Conservation (phyloP, 2,113 vertebrate genomes). For the Cephalopholis sonnerati region DNA sequence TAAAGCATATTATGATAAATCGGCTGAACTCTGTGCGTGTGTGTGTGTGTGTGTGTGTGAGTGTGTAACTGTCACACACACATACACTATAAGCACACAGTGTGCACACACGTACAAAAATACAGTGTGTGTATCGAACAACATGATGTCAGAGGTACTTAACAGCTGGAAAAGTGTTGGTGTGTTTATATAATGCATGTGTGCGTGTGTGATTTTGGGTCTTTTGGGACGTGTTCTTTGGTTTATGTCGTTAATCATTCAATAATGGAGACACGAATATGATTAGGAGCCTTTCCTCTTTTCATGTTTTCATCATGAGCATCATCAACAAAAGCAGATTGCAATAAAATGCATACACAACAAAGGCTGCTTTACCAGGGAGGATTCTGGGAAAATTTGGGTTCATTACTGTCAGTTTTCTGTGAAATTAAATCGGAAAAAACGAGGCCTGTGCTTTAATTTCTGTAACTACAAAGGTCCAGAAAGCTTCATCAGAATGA, state of each 20-base stretch:
- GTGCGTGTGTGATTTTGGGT: slow-evolving; percentile 26
- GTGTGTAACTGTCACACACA: slow-evolving; percentile 59
- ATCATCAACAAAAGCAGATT: neutral
- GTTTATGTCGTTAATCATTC: slow-evolving; percentile 3
- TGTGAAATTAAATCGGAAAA: neutral
- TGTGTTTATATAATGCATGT: slow-evolving; percentile 7
- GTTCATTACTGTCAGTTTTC: neutral
- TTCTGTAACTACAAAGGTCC: neutral
- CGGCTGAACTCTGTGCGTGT: slow-evolving; percentile 86
- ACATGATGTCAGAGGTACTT: slow-evolving; percentile 68
- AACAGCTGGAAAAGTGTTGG: slow-evolving; percentile 60
- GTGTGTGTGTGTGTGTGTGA: slow-evolving; percentile 73
- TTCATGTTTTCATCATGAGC: neutral
- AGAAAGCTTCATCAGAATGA: slow-evolving; percentile 14
- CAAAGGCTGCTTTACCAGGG: neutral
- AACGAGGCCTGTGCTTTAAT: neutral
- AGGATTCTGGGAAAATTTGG: slow-evolving; percentile 31
- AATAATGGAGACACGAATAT: neutral
- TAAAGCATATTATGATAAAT: slow-evolving; percentile 90
- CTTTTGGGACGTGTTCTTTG: slow-evolving; percentile 27
- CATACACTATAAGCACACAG: slow-evolving; percentile 58
- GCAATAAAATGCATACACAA: neutral
- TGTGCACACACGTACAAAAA: slow-evolving; percentile 68
- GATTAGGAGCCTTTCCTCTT: neutral
- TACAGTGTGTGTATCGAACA: slow-evolving; percentile 73